Evolutionary conservation across 2,888 invertebrate species (phyloP).

Genomic region (Hartigia nigra): DNA sequence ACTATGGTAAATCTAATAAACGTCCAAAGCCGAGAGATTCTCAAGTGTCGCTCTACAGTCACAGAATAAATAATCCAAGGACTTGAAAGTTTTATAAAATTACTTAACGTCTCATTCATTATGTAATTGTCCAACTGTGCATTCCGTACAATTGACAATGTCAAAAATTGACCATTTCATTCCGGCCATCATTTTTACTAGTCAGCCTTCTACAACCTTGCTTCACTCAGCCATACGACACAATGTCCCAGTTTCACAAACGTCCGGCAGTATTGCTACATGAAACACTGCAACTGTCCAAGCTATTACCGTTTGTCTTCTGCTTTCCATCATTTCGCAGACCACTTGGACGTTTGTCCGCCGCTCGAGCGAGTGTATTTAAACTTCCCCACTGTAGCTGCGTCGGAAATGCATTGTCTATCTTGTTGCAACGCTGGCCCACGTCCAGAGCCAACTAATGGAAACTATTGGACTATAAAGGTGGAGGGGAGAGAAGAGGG

Average conservation of each 20-base stretch:
- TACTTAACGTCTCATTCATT: neutral
- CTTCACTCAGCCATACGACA: neutral
- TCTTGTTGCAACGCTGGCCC: slow-evolving; percentile 36
- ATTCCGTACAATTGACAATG: no score
- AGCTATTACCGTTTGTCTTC: neutral
- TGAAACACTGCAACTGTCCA: neutral
- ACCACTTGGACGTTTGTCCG: slow-evolving; percentile 18
- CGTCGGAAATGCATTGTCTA: slow-evolving; percentile 35
- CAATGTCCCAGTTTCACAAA: neutral
- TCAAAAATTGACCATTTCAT: neutral
- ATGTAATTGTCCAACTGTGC: neutral
- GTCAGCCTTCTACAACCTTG: neutral
- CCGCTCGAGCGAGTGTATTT: slow-evolving; percentile 15
- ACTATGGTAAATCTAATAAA: neutral
- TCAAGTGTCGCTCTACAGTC: neutral
- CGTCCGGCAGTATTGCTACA: neutral
- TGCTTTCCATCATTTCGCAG: slow-evolving; percentile 1
- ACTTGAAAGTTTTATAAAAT: neutral
- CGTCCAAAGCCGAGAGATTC: neutral
- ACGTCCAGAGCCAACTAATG: slow-evolving; percentile 39
- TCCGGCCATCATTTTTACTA: neutral
- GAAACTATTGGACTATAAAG: slow-evolving; percentile 34
- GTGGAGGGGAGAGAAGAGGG: neutral
- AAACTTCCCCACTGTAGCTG: slow-evolving; percentile 21
- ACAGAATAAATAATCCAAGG: neutral